Evolutionary conservation across 2,888 invertebrate species (phyloP).

Genomic region (Seira ritae): DNA sequence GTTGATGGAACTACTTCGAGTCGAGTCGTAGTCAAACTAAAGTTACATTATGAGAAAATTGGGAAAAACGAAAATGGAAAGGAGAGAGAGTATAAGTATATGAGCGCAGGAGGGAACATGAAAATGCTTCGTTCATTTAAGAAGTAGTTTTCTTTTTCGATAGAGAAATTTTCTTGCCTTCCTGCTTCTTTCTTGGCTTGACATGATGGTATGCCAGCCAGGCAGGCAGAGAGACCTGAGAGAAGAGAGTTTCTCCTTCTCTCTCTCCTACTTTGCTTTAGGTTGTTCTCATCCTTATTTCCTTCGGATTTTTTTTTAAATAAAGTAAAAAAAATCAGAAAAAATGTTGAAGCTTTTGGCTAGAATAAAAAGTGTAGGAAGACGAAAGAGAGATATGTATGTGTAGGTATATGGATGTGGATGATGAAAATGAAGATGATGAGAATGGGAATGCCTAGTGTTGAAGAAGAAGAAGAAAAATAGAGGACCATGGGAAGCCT

Average conservation of each 20-base stretch:
- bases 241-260: not conserved
- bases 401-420: constrained; percentile 26
- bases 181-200: constrained; percentile 23
- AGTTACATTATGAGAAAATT: too few relatives aligned
- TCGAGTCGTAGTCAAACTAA: too few relatives aligned
- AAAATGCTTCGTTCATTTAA: too few relatives aligned
- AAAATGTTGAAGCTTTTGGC: constrained; percentile 3
- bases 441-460: not conserved
- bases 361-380: not conserved
- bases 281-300: constrained; percentile 48
- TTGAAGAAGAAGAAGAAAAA: too few relatives aligned
- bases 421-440: constrained; percentile 40
- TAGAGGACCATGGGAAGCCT: constrained; percentile 26
- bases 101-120: not conserved
- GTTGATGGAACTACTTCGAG: too few relatives aligned
- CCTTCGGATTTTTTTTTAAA: constrained; percentile 9
- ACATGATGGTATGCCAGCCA: constrained; percentile 49
- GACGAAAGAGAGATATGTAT: constrained; percentile 20
- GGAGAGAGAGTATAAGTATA: constrained; percentile 8
- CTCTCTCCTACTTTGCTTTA: constrained; percentile 39
- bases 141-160: too few relatives aligned
- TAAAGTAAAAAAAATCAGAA: constrained; percentile 17
- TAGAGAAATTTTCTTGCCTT: too few relatives aligned
- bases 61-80: constrained; percentile 1
- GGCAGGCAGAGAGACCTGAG: too few relatives aligned